A percentile compares a stretch with the other conserved stretches of the same genome.
Conservation (phyloP, 2,113 vertebrate genomes). For the Cercopithecus mona region DNA sequence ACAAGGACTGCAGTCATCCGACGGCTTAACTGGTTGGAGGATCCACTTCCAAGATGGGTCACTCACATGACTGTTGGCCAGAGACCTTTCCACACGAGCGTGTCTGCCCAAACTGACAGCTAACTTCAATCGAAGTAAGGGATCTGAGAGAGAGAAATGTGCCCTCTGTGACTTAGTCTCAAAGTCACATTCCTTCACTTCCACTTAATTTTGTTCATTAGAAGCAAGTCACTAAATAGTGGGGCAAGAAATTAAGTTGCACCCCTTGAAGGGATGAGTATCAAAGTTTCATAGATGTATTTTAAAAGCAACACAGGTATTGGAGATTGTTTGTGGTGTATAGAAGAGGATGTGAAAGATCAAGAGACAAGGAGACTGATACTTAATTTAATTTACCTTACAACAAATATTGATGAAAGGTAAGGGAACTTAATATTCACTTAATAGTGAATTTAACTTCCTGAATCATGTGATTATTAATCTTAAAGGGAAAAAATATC, state of each 20-base stretch:
- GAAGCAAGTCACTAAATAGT: background rate
- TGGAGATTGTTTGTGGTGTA: background rate
- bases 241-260: background rate
- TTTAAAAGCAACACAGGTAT: background rate
- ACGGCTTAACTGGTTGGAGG: background rate
- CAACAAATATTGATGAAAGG: background rate
- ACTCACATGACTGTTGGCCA: background rate
- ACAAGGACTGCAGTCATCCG: background rate
- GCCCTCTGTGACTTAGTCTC: background rate
- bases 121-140: constrained; percentile 3
- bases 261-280: background rate
- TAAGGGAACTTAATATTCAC: background rate
- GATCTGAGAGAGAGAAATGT: background rate
- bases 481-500: constrained; percentile 24
- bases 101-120: background rate
- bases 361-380: background rate
- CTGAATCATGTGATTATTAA: background rate
- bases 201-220: background rate
- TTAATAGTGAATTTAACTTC: background rate
- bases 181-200: constrained; percentile 23
- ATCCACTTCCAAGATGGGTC: background rate
- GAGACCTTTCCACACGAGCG: background rate
- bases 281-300: background rate
- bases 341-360: background rate
- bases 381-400: constrained; percentile 3